phyloP scores from a whole-genome alignment of 2,797 vertebrate genomes.

The Threskiornis aethiopicus region DNA sequence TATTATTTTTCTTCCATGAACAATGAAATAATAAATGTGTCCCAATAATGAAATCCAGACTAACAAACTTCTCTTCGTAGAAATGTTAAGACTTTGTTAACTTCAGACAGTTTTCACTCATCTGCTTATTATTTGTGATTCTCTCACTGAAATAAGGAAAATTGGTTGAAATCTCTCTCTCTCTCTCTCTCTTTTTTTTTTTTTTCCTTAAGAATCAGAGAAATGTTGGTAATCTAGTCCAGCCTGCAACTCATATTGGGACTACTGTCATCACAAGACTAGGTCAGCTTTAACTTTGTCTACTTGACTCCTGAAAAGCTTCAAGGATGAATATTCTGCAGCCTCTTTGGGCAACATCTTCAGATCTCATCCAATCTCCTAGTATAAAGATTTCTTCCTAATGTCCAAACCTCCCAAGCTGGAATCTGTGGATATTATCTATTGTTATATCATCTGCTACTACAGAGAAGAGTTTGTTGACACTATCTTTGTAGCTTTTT shows the following conservation, averaged over 20 bases:
- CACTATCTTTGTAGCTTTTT: background rate
- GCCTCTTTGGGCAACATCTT: background rate
- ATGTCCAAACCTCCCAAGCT: background rate
- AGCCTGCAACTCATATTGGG: background rate
- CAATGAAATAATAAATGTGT: background rate
- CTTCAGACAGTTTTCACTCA: background rate
- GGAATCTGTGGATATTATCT: background rate
- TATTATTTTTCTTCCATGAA: background rate
- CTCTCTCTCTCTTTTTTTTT: background rate
- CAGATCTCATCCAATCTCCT: background rate
- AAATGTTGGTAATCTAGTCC: background rate
- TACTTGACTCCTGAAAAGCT: background rate
- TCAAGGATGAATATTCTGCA: background rate
- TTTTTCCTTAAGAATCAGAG: background rate
- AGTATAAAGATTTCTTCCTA: background rate
- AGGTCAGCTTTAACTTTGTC: background rate
- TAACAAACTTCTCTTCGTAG: background rate
- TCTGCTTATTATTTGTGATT: background rate
- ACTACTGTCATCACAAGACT: background rate
- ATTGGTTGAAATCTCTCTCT: accelerated
- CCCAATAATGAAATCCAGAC: background rate
- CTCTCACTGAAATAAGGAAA: background rate
- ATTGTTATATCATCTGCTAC: background rate
- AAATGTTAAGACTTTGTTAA: background rate
- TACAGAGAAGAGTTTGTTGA: background rate